Evolutionary conservation across 2,113 vertebrate species (phyloP).

Genomic region (Trogon surrucura): DNA sequence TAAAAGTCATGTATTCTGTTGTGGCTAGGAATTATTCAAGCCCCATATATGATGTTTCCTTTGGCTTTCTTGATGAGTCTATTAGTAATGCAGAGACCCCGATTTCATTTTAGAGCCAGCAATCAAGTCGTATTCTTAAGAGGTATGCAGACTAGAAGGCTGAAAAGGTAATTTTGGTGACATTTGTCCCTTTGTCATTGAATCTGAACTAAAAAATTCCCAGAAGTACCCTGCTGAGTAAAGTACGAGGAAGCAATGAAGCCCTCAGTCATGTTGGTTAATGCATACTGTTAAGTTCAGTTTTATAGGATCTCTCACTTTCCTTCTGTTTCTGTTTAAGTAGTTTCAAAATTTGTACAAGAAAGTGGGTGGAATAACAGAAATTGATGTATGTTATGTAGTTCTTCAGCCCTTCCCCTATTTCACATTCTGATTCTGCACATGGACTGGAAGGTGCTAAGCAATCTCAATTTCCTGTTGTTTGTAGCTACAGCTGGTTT

Average conservation of each 20-base stretch:
- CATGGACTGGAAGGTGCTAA: neutral
- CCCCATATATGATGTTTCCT: neutral
- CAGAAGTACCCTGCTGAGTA: neutral
- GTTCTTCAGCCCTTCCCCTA: neutral
- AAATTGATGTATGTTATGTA: neutral
- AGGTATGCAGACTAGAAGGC: neutral
- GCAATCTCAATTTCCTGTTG: neutral
- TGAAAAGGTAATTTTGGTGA: neutral
- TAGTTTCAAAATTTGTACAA: neutral
- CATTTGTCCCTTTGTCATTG: neutral
- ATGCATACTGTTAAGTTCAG: neutral
- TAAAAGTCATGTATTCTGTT: neutral
- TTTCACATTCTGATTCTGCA: neutral
- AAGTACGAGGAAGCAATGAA: neutral
- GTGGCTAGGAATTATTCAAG: neutral
- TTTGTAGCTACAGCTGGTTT: neutral
- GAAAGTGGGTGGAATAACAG: neutral
- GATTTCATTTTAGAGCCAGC: neutral
- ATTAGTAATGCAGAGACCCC: neutral
- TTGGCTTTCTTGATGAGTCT: neutral
- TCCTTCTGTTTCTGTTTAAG: neutral
- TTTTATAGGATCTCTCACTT: neutral
- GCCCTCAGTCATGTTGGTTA: neutral
- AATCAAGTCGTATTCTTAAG: neutral
- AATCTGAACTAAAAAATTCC: neutral